Conservation (phyloP, 2,888 invertebrate species). For the Archaeoteleia sp. region DNA sequence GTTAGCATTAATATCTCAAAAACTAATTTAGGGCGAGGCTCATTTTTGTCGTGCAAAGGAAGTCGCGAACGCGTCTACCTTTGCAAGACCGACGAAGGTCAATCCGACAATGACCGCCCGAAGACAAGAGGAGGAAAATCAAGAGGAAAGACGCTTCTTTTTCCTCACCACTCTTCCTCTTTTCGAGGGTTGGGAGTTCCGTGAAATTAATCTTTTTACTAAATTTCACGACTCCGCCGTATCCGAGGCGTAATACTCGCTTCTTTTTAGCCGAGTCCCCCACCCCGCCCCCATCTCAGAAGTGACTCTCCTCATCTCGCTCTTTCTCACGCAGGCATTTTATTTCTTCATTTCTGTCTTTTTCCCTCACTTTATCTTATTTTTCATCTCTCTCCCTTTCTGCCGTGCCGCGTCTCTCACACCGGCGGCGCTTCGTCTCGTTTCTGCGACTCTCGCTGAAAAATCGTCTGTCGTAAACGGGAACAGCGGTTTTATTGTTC, state of each 20-base stretch:
- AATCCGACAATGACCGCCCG: conserved; percentile 8
- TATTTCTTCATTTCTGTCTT: conserved; percentile 46
- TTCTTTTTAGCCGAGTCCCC: conserved; percentile 37
- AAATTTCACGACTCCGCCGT: conserved; percentile 54
- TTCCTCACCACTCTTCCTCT: conserved; percentile 11
- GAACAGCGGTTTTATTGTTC: conserved; percentile 74
- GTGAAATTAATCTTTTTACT: conserved; percentile 65
- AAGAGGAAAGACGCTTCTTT: background rate
- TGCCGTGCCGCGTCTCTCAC: conserved; percentile 38
- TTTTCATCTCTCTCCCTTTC: conserved; percentile 32
- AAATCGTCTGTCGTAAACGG: conserved; percentile 72
- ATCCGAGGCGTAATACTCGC: conserved; percentile 49
- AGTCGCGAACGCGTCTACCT: conserved; percentile 2
- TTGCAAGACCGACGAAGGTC: conserved; percentile 6
- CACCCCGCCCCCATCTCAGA: conserved; percentile 16
- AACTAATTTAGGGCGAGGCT: too few species aligned
- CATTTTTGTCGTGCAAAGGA: too few species aligned
- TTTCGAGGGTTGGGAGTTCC: conserved; percentile 51
- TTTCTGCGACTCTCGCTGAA: conserved; percentile 68
- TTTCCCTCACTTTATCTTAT: conserved; percentile 45
- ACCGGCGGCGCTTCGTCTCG: conserved; percentile 60
- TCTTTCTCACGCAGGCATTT: conserved; percentile 28
- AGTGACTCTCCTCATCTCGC: conserved; percentile 9
- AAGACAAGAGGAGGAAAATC: background rate
- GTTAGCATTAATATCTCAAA: too few species aligned